Evolutionary conservation across 2,113 vertebrate species (phyloP).

Genomic region (Carassius carassius): DNA sequence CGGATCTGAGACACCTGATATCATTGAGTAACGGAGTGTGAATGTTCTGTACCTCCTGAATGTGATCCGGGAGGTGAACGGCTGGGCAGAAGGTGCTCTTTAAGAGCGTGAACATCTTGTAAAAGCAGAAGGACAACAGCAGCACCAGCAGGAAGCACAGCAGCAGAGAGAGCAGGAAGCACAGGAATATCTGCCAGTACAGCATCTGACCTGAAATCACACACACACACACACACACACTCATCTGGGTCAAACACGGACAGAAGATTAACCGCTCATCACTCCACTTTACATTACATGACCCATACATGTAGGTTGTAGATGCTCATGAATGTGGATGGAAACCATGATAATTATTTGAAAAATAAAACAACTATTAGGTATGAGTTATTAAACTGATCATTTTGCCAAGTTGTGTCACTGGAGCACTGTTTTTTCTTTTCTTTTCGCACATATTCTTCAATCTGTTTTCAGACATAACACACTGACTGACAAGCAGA

Average conservation of each 20-base stretch:
- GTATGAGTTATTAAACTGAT: no score
- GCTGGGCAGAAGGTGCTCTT: slow-evolving; percentile 59
- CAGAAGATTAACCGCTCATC: background rate
- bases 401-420: no score
- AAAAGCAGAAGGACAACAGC: background rate
- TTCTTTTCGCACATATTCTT: no score
- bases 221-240: slow-evolving; percentile 5
- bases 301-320: background rate
- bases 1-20: background rate
- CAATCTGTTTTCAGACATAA: no score
- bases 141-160: slow-evolving; percentile 48
- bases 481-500: no score
- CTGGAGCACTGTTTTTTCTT: no score
- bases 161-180: slow-evolving; percentile 62
- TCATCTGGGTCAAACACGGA: background rate
- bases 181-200: slow-evolving; percentile 61
- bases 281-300: background rate
- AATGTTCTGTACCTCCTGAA: slow-evolving; percentile 62
- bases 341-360: background rate
- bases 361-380: background rate
- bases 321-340: background rate
- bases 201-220: slow-evolving; percentile 55
- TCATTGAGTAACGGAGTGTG: background rate
- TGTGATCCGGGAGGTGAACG: slow-evolving; percentile 54
- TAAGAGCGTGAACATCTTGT: slow-evolving; percentile 40